These are phyloP conservation scores for Plagodis dolabraria DNA, from an alignment of 2,888 invertebrate species.

Conservation along the genomic window DNA sequence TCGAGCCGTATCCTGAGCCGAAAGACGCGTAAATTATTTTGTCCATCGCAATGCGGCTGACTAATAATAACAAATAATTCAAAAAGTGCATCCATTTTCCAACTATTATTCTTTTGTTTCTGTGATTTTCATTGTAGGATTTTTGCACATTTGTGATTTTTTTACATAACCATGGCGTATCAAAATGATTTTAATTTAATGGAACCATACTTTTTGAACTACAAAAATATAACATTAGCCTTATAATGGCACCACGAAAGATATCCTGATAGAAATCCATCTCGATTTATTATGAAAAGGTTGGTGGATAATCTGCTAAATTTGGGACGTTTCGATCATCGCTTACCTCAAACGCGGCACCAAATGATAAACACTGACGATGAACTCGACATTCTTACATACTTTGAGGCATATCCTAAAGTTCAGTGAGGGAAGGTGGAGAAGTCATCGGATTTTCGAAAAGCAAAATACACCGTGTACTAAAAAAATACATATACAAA, in stretches of 20 bases:
- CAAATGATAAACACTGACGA: constrained; percentile 1
- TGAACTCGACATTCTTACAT: not conserved
- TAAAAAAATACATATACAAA: too few species aligned
- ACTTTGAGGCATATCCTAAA: not conserved
- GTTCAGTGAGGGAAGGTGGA: not conserved
- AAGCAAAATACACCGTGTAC: not conserved
- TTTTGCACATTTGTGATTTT: not conserved
- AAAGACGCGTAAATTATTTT: too few species aligned
- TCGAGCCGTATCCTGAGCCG: too few species aligned
- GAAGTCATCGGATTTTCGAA: not conserved
- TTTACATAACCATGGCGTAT: not conserved
- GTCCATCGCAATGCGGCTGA: too few species aligned
- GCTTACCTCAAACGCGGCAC: not conserved
- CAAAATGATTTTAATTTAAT: not conserved
- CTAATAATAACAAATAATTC: too few species aligned
- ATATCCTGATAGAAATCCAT: not conserved
- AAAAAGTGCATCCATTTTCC: too few species aligned
- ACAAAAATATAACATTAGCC: not conserved
- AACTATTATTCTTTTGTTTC: too few species aligned
- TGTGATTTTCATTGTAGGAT: too few species aligned
- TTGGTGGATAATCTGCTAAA: not conserved
- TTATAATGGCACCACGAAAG: not conserved
- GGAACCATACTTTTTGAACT: not conserved
- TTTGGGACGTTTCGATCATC: constrained; percentile 1
- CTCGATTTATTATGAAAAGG: not conserved